phyloP scores from a whole-genome alignment of 2,888 invertebrate genomes.

The Temnothorax rugatulus region DNA sequence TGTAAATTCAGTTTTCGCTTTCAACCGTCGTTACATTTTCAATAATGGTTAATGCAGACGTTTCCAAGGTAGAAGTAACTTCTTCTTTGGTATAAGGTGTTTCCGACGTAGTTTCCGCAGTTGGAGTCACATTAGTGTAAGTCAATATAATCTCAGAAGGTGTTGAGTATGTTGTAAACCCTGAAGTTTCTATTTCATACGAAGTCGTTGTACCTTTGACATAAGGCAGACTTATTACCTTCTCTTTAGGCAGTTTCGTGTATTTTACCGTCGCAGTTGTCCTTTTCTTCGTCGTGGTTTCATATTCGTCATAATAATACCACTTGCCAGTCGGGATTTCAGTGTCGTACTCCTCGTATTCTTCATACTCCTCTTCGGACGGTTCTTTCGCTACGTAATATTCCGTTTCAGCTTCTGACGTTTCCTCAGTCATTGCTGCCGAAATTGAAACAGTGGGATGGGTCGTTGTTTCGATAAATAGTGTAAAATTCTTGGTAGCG shows the following conservation, averaged over 20 bases:
- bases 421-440: neutral
- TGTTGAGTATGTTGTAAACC: conserved; percentile 18
- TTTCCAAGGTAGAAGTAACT: conserved; percentile 24
- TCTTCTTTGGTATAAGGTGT: neutral
- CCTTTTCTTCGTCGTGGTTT: neutral
- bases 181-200: neutral
- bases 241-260: neutral
- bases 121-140: neutral
- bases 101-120: neutral
- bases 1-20: conserved; percentile 2
- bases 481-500: neutral
- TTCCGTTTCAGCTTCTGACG: conserved; percentile 27
- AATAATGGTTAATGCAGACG: neutral
- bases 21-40: neutral
- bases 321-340: conserved; percentile 30
- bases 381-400: conserved; percentile 27
- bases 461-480: conserved; percentile 4
- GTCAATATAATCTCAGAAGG: neutral
- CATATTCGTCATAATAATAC: conserved; percentile 56
- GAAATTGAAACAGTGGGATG: neutral
- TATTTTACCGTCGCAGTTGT: neutral
- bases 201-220: neutral
- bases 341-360: conserved; percentile 34
- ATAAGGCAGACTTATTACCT: neutral
- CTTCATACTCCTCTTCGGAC: conserved; percentile 44